Conservation (phyloP, 1,140 invertebrate species). For the Drosophila rhopaloa region DNA sequence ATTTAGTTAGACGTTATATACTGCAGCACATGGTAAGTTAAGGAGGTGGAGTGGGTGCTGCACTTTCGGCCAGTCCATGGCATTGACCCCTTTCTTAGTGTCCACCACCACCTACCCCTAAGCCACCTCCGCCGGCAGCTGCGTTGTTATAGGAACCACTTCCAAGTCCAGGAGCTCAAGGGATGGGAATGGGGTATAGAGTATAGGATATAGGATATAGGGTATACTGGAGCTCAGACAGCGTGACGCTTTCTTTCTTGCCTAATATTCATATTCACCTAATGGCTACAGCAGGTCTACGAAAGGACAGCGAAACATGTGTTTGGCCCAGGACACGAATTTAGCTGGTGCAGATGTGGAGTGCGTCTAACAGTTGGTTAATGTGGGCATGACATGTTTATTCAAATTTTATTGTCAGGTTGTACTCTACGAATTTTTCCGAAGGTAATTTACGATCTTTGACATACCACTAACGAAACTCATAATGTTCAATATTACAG, state of each 20-base stretch:
- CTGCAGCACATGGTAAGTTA: constrained; percentile 1
- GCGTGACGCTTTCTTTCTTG: constrained; percentile 48
- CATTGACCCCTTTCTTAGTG: constrained; percentile 39
- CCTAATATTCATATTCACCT: constrained; percentile 23
- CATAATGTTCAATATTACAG: too few species aligned
- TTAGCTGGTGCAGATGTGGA: constrained; percentile 1
- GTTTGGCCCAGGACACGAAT: constrained; percentile 6
- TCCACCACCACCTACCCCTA: constrained; percentile 34
- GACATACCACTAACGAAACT: not conserved
- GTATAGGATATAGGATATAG: not conserved
- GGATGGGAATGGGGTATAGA: not conserved
- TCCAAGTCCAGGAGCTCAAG: not conserved
- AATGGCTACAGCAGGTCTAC: constrained; percentile 18
- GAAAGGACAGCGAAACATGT: constrained; percentile 17
- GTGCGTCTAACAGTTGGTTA: constrained; percentile 1
- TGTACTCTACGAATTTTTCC: not conserved
- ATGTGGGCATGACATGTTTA: constrained; percentile 13
- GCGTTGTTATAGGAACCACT: constrained; percentile 51
- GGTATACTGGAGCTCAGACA: constrained; percentile 33
- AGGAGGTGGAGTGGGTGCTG: constrained; percentile 12
- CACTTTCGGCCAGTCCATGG: constrained; percentile 22
- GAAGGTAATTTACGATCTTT: not conserved
- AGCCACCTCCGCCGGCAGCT: constrained; percentile 44
- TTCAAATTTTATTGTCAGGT: not conserved
- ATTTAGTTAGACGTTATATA: too few species aligned